phyloP scores from a whole-genome alignment of 1,140 invertebrate species.

The Listronotus bonariensis region DNA sequence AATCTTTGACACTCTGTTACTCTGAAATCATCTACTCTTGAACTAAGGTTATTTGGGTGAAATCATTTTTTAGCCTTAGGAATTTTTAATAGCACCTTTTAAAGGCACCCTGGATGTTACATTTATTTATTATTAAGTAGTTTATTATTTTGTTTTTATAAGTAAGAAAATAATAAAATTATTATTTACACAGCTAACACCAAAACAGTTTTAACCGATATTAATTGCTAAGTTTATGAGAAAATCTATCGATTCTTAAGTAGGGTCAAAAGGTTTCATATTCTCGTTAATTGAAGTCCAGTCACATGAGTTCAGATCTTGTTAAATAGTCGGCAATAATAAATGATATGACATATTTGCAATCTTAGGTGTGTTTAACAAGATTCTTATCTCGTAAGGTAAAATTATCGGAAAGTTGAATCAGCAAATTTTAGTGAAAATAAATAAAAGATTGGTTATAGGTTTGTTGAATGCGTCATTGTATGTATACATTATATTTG shows the following conservation, averaged over 20 bases:
- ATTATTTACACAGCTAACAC: not conserved
- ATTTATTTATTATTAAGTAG: too few species aligned
- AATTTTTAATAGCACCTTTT: too few species aligned
- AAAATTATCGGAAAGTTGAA: slow-evolving; percentile 21
- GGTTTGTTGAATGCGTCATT: not conserved
- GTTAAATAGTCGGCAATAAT: slow-evolving; percentile 8
- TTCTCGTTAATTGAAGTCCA: slow-evolving; percentile 20
- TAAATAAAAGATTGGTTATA: not conserved
- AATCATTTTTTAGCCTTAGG: too few species aligned
- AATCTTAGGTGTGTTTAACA: slow-evolving; percentile 24
- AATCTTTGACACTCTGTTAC: too few species aligned
- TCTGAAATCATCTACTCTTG: too few species aligned
- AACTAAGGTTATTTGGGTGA: too few species aligned
- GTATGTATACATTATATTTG: too few species aligned
- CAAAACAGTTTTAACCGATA: slow-evolving; percentile 1
- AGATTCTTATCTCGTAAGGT: slow-evolving; percentile 14
- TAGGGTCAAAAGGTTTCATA: slow-evolving; percentile 23
- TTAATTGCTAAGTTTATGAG: slow-evolving; percentile 15
- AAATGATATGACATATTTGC: slow-evolving; percentile 10
- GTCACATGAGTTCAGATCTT: slow-evolving; percentile 17
- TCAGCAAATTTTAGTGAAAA: slow-evolving; percentile 17
- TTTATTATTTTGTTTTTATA: too few species aligned
- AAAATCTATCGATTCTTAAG: slow-evolving; percentile 11
- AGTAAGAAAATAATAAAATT: too few species aligned
- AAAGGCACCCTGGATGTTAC: too few species aligned